Evolutionary conservation across 2,888 invertebrate genomes (phyloP).

Genomic region (Eugnorisma glareosa): DNA sequence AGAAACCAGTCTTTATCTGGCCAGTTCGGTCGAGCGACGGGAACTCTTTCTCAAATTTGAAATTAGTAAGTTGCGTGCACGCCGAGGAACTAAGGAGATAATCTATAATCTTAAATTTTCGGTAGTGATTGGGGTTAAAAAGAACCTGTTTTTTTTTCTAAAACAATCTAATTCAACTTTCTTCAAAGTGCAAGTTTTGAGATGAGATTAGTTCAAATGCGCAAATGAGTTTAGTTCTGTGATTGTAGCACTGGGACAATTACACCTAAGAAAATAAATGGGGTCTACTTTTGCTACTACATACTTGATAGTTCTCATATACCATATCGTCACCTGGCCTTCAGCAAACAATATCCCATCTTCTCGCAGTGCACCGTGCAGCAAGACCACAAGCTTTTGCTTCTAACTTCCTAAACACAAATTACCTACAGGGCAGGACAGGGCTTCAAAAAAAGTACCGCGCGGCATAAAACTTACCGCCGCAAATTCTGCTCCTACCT

Average conservation of each 20-base stretch:
- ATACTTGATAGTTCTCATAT: neutral
- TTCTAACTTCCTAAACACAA: neutral
- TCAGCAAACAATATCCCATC: neutral
- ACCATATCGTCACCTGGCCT: neutral
- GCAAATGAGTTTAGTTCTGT: neutral
- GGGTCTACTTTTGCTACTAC: neutral
- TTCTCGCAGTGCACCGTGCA: neutral
- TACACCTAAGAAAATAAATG: neutral
- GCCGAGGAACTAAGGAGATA: slow-evolving; percentile 62
- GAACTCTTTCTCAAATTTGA: slow-evolving; percentile 81
- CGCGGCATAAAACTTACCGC: neutral
- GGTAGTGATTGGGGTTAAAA: slow-evolving; percentile 17
- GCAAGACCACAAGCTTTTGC: neutral
- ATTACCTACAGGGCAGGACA: neutral
- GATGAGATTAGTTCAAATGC: no score
- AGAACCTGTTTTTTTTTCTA: neutral
- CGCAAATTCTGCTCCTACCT: slow-evolving; percentile 17
- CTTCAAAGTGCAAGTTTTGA: neutral
- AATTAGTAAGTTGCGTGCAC: slow-evolving; percentile 80
- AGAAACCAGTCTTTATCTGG: slow-evolving; percentile 88
- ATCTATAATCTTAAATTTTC: slow-evolving; percentile 60
- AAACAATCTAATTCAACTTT: neutral
- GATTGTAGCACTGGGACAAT: neutral
- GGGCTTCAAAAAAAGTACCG: neutral
- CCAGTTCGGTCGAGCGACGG: slow-evolving; percentile 76